Conservation (phyloP, 1,140 invertebrate species). For the Drosophila seguyi region DNA sequence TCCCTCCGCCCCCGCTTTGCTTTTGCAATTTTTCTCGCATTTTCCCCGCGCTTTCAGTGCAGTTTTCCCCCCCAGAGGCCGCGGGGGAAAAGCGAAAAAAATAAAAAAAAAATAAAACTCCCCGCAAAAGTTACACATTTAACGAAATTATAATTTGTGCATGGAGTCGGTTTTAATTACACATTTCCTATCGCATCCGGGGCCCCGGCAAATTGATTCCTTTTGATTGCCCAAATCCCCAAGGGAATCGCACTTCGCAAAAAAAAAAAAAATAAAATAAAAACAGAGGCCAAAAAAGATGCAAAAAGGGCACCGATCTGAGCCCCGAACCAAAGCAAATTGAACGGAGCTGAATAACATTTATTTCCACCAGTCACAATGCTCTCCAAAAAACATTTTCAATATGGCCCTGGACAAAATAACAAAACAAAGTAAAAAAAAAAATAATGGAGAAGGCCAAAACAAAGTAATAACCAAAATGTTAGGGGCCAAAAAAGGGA, state of each 20-base stretch:
- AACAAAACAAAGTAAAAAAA: not conserved
- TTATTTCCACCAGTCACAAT: conserved; percentile 22
- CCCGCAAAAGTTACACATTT: conserved; percentile 40
- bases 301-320: conserved; percentile 3
- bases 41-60: conserved; percentile 6
- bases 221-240: conserved; percentile 65
- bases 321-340: not conserved
- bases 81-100: no score
- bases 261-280: no score
- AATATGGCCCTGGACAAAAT: conserved; percentile 7
- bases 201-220: conserved; percentile 61
- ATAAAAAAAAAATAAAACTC: not conserved
- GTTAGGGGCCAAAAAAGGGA: not conserved
- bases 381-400: conserved; percentile 27
- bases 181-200: conserved; percentile 50
- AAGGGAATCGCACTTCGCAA: conserved; percentile 6
- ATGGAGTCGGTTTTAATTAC: conserved; percentile 67
- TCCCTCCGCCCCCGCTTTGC: no score
- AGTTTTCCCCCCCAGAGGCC: not conserved
- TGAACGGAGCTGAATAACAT: conserved; percentile 21
- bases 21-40: conserved; percentile 25
- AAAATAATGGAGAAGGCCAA: not conserved
- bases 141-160: conserved; percentile 54
- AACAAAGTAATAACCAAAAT: conserved; percentile 6
- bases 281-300: not conserved